These are phyloP conservation scores for Tenthredo mesomela DNA, from an alignment of 2,888 invertebrate genomes.

Conservation along the genomic window DNA sequence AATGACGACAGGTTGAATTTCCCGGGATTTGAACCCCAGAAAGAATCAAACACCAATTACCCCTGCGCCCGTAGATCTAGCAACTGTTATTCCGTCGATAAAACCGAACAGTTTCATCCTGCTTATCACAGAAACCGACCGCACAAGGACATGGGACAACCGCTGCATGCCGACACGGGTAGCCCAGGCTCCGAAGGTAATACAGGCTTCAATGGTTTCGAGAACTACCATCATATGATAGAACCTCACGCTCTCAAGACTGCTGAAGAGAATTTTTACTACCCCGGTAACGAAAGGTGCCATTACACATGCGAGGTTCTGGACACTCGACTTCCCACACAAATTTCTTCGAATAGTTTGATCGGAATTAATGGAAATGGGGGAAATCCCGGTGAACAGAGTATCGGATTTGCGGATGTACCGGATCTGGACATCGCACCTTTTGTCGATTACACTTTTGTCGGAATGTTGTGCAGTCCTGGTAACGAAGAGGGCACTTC, in stretches of 20 bases:
- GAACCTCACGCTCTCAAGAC: slow-evolving; percentile 62
- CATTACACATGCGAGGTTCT: slow-evolving; percentile 75
- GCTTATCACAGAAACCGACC: slow-evolving; percentile 27
- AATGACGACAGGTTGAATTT: slow-evolving; percentile 65
- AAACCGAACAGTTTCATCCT: slow-evolving; percentile 29
- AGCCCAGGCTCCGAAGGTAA: slow-evolving; percentile 63
- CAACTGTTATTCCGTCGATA: slow-evolving; percentile 32
- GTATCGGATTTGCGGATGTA: slow-evolving; percentile 63
- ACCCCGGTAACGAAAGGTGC: slow-evolving; percentile 68
- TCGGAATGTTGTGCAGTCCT: slow-evolving; percentile 75
- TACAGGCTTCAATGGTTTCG: slow-evolving; percentile 47
- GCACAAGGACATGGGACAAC: slow-evolving; percentile 12
- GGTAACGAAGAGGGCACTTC: slow-evolving; percentile 60
- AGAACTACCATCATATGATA: slow-evolving; percentile 59
- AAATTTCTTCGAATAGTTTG: slow-evolving; percentile 17
- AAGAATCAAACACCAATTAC: slow-evolving; percentile 57
- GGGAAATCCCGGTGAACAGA: background rate
- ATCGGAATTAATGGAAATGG: slow-evolving; percentile 11
- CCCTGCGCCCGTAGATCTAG: slow-evolving; percentile 12
- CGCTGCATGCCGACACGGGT: slow-evolving; percentile 54
- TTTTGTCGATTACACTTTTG: slow-evolving; percentile 75
- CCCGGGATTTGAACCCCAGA: slow-evolving; percentile 65
- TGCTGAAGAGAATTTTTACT: slow-evolving; percentile 69
- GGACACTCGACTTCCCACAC: slow-evolving; percentile 68
- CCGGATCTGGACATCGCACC: slow-evolving; percentile 71